A percentile compares a stretch with the other conserved stretches of the same genome.
phyloP scores from a whole-genome alignment of 2,797 vertebrate genomes.

The Pantherophis alleghaniensis region DNA sequence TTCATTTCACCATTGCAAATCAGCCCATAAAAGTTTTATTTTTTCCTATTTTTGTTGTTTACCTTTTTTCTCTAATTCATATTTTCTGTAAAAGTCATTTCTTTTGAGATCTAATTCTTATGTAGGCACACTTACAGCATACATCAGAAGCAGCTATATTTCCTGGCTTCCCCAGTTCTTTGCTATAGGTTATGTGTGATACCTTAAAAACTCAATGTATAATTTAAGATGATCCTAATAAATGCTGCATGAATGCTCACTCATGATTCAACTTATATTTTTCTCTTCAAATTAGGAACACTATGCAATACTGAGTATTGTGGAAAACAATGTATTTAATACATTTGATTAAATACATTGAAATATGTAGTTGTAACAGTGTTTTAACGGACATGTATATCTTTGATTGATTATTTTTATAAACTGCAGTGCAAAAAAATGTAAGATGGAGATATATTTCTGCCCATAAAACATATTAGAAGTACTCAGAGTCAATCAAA shows the following conservation, averaged over 20 bases:
- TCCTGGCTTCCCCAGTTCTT: not conserved
- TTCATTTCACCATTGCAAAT: constrained; percentile 11
- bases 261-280: not conserved
- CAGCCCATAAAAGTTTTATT: not conserved
- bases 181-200: not conserved
- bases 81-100: not conserved
- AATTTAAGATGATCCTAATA: not conserved
- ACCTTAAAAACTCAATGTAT: not conserved
- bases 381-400: not conserved
- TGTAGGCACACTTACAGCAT: not conserved
- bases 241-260: not conserved
- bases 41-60: not conserved
- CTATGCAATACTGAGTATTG: not conserved
- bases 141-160: not conserved
- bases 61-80: not conserved
- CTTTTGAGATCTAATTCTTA: not conserved
- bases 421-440: not conserved
- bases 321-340: not conserved
- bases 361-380: not conserved
- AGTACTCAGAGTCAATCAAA: not conserved
- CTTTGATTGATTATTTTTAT: not conserved
- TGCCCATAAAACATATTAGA: not conserved
- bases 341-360: not conserved
- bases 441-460: not conserved
- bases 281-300: not conserved